Conservation (phyloP, 2,888 invertebrate species). For the Bhutanitis thaidina region DNA sequence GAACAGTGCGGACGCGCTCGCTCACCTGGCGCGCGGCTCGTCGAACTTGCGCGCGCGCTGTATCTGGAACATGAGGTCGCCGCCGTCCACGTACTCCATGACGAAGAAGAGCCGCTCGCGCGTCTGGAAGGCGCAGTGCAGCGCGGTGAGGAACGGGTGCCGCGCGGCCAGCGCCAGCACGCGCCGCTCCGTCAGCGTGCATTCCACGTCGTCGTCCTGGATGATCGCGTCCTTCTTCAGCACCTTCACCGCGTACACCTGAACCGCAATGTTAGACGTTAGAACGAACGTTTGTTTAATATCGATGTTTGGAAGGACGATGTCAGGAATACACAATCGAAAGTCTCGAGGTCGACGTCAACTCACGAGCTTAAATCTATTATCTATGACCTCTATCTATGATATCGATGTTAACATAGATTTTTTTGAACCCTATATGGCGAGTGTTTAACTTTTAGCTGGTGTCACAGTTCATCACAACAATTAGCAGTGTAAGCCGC, state of each 20-base stretch:
- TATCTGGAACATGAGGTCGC: conserved; percentile 99
- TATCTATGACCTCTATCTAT: too few relatives aligned
- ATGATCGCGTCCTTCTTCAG: conserved; percentile 98
- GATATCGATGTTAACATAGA: too few relatives aligned
- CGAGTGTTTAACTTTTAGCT: too few relatives aligned
- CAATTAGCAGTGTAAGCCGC: too few relatives aligned
- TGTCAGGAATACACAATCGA: too few relatives aligned
- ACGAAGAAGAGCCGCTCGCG: conserved; percentile 98
- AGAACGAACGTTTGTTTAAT: too few relatives aligned
- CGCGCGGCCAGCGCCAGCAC: conserved; percentile 97
- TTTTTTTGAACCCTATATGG: too few relatives aligned
- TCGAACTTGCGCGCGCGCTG: conserved; percentile 99
- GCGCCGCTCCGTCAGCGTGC: conserved; percentile 98
- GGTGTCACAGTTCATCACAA: too few relatives aligned
- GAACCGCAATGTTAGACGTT: conserved; percentile 7
- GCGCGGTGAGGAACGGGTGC: conserved; percentile 98
- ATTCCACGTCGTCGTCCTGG: conserved; percentile 99
- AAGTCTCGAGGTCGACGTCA: too few relatives aligned
- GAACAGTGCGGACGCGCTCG: too few relatives aligned
- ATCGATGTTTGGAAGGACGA: too few relatives aligned
- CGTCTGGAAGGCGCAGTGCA: conserved; percentile 98
- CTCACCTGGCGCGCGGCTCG: conserved; percentile 92
- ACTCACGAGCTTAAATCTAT: too few relatives aligned
- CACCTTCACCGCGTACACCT: conserved; percentile 92
- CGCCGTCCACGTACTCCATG: conserved; percentile 99